Evolutionary conservation across 2,797 vertebrate species (phyloP).

Genomic region (Xenopus petersii): DNA sequence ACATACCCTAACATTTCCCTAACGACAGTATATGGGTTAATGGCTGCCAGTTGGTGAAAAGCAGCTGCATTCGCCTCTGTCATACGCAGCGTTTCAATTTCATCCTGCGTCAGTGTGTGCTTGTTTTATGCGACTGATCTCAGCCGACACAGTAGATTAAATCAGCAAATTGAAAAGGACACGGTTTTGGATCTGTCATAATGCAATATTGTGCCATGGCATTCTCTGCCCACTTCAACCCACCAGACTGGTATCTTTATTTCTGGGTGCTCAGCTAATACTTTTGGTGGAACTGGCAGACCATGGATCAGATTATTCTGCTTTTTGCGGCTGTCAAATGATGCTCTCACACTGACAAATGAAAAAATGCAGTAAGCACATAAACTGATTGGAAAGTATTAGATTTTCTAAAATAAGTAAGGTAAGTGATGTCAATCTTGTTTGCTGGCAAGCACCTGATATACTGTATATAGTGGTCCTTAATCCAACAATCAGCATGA

Average conservation of each 20-base stretch:
- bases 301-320: no score
- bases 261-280: neutral
- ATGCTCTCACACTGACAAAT: neutral
- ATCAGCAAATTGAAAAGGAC: constrained; percentile 6
- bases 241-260: neutral
- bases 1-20: no score
- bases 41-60: neutral
- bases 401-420: no score
- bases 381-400: no score
- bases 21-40: neutral
- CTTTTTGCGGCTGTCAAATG: no score
- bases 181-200: neutral
- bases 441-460: neutral
- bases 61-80: constrained; percentile 4
- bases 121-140: constrained; percentile 14
- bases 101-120: constrained; percentile 2
- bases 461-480: no score
- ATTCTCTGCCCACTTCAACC: neutral
- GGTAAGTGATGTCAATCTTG: neutral
- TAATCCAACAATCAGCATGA: no score
- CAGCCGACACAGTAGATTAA: constrained; percentile 5
- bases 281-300: neutral
- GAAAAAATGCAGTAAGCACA: no score
- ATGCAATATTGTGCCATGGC: neutral
- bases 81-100: neutral